These are phyloP conservation scores for Tachuris rubrigastra DNA, from an alignment of 2,113 vertebrate genomes.

Conservation along the genomic window DNA sequence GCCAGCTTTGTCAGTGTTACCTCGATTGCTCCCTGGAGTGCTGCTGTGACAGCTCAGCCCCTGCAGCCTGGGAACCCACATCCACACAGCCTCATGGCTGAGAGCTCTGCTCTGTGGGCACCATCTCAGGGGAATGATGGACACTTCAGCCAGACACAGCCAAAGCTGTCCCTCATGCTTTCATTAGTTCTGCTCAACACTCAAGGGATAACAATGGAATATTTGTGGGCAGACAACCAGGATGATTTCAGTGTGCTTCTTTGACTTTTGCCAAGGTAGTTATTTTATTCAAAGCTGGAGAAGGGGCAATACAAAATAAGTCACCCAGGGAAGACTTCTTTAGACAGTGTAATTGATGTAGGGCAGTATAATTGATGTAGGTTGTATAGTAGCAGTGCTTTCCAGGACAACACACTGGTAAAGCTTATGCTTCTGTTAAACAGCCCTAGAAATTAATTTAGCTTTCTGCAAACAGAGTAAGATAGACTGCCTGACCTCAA, in stretches of 20 bases:
- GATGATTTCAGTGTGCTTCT: not conserved
- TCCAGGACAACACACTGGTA: conserved; percentile 3
- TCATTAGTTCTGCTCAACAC: not conserved
- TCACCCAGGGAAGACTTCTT: not conserved
- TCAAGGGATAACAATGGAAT: not conserved
- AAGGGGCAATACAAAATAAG: not conserved
- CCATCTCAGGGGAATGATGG: not conserved
- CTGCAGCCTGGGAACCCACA: not conserved
- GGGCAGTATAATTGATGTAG: not conserved
- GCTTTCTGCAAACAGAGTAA: not conserved
- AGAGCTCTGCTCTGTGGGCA: not conserved
- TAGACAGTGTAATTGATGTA: not conserved
- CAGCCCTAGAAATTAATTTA: conserved; percentile 2
- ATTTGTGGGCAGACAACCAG: not conserved
- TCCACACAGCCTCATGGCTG: not conserved
- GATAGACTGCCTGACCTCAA: not conserved
- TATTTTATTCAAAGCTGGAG: not conserved
- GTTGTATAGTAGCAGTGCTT: not conserved
- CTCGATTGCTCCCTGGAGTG: not conserved
- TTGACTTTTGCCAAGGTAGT: not conserved
- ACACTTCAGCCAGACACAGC: not conserved
- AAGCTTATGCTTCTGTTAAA: conserved; percentile 4
- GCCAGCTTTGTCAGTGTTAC: not conserved
- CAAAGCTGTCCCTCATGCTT: accelerated
- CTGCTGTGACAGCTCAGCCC: not conserved